Conservation (phyloP, 1,140 invertebrate genomes). For the Chymomyza costata region DNA sequence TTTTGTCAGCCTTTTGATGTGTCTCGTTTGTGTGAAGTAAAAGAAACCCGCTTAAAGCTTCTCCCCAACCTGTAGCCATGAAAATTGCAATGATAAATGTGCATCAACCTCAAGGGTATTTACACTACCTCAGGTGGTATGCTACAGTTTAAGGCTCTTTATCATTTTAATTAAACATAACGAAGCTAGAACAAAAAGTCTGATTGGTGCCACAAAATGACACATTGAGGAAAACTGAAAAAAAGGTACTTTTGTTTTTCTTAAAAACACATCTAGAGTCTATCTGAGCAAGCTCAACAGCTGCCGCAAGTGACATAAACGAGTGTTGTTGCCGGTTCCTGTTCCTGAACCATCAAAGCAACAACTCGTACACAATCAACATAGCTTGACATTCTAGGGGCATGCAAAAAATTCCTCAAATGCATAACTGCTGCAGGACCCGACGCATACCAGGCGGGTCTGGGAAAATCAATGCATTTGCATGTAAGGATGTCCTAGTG, state of each 20-base stretch:
- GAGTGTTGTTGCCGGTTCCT: constrained; percentile 19
- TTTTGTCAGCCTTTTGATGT: constrained; percentile 41
- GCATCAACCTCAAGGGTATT: background rate
- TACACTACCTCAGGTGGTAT: constrained; percentile 11
- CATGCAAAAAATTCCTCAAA: constrained; percentile 70
- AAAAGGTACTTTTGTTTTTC: no score
- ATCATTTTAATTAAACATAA: constrained; percentile 54
- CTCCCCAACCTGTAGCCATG: constrained; percentile 9
- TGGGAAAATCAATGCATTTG: constrained; percentile 68
- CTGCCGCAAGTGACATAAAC: no score
- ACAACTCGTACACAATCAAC: constrained; percentile 23
- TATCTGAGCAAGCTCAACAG: no score
- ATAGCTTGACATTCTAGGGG: constrained; percentile 10
- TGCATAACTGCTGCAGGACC: constrained; percentile 54
- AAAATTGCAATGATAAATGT: constrained; percentile 47
- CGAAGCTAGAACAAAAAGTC: constrained; percentile 43
- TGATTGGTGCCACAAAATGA: constrained; percentile 23
- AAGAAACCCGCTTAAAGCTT: constrained; percentile 21
- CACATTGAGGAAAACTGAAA: no score
- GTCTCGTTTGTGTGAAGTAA: background rate
- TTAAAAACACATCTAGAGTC: no score
- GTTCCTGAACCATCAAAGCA: constrained; percentile 28
- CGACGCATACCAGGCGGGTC: constrained; percentile 9
- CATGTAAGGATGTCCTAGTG: constrained; percentile 33
- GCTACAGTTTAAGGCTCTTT: constrained; percentile 1